Evolutionary conservation across 2,888 invertebrate species (phyloP), one percentile per base, ranked within the genome.

Genomic region (Platycnemis pennipes): DNA sequence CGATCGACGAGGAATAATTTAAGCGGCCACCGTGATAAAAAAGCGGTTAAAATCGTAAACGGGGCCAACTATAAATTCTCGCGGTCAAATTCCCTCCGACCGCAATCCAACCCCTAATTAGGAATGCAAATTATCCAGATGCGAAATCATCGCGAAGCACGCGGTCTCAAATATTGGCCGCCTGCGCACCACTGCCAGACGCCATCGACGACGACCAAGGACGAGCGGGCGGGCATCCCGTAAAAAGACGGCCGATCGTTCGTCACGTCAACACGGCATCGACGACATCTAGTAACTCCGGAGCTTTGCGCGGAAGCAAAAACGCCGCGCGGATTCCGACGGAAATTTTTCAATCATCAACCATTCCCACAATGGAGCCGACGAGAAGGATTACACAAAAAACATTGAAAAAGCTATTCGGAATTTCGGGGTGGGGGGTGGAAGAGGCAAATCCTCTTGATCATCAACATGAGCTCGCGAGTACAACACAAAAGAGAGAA

Each of bases 301-400:
- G n/a, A n/a, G n/a, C n/a, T n/a, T n/a, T n/a, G n/a, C n/a, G 53
- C 53, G 19, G 53, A 8, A 53, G 53, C 11, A 13, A 53, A 53
- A 53, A 53, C 7, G 53, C 53, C 53, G 37, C n/a, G 46, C 31
- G 31, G 42, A 37, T 26, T 53, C 53, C 89, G 89, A 56, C 53
- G 53, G 56, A 89, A 89, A 56, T 56, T 89, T 89, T 89, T 89
- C 42, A 89, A 89, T 89, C 56, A 42, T 56, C 89, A 89, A 89
- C 49, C 89, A n/a, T 56, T 56, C 88, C n/a, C 22, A 63, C 63
- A 63, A 63, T 63, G 63, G 63, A 63, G 26, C 63, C 63, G 26
- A n/a, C 22, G 63, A 63, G 63, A 63, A n/a, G 63, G 26, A 63
- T 56, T 16, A 26, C 63, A 63, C 49, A 63, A 63, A 63, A 16